Percentiles rank a stretch among this genome's conserved stretches.
These are phyloP conservation scores for Athalia circularis DNA, from an alignment of 2,888 invertebrate genomes.

Conservation along the genomic window DNA sequence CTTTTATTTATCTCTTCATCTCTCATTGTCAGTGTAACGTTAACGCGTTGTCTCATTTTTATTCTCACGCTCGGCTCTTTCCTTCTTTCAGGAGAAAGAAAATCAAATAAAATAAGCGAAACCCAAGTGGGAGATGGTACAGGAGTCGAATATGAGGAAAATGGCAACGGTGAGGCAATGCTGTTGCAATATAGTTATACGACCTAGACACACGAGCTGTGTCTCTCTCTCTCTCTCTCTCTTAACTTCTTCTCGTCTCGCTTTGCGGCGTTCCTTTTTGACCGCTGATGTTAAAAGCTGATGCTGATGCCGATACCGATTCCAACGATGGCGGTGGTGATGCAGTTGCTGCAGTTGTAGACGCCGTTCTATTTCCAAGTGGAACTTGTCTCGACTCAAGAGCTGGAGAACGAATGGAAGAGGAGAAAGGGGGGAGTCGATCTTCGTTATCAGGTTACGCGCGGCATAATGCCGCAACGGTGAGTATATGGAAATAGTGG, in stretches of 20 bases:
- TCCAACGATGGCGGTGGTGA: too few relatives aligned
- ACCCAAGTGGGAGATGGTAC: not conserved
- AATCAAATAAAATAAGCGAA: too few relatives aligned
- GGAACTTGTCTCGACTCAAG: slow-evolving; percentile 13
- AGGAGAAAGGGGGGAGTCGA: not conserved
- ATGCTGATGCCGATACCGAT: not conserved
- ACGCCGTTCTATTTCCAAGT: slow-evolving; percentile 33
- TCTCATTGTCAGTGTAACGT: not conserved
- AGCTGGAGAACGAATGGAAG: not conserved
- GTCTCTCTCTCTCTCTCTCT: not conserved
- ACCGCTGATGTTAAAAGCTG: slow-evolving; percentile 4
- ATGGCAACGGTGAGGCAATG: slow-evolving; percentile 2
- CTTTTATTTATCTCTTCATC: not conserved
- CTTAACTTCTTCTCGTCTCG: not conserved
- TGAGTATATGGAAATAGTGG: slow-evolving; percentile 36
- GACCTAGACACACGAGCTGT: not conserved
- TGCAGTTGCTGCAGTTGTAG: slow-evolving; percentile 10
- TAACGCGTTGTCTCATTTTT: too few relatives aligned
- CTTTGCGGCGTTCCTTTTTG: slow-evolving; percentile 9
- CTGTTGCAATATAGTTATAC: slow-evolving; percentile 16
- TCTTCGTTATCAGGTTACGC: slow-evolving; percentile 41
- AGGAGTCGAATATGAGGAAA: not conserved
- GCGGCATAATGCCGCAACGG: not conserved
- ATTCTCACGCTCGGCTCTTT: too few relatives aligned
- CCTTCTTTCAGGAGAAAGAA: too few relatives aligned